A percentile compares a stretch with the other conserved stretches of the same genome.
These are phyloP conservation scores for Panurus biarmicus DNA, from an alignment of 2,113 vertebrate genomes.

Conservation along the genomic window DNA sequence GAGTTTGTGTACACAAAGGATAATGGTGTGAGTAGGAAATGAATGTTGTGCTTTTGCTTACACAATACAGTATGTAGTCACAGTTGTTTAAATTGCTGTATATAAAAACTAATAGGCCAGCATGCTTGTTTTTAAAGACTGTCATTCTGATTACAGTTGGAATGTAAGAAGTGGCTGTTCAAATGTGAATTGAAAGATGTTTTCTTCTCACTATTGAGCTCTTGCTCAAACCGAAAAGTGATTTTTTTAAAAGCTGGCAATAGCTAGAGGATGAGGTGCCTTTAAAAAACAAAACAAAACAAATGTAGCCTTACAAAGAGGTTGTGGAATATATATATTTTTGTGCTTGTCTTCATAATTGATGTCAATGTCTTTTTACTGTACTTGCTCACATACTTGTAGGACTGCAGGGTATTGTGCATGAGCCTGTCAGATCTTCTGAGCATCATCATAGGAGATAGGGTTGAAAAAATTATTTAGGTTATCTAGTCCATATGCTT, in stretches of 20 bases:
- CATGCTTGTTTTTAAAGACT: conserved; percentile 79
- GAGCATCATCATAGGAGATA: conserved; percentile 34
- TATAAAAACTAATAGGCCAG: conserved; percentile 70
- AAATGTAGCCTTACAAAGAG: conserved; percentile 75
- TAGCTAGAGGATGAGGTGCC: conserved; percentile 78
- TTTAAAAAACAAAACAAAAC: conserved; percentile 64
- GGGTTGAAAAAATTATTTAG: neutral
- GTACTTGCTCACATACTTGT: conserved; percentile 61
- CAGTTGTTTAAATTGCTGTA: conserved; percentile 76
- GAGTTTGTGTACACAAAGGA: conserved; percentile 65
- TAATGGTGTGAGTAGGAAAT: conserved; percentile 65
- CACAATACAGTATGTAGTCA: conserved; percentile 70
- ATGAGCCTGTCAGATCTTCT: conserved; percentile 60
- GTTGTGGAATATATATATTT: conserved; percentile 62
- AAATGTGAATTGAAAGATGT: conserved; percentile 75
- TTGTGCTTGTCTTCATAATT: conserved; percentile 69
- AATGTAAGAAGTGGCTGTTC: conserved; percentile 77
- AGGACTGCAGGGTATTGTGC: conserved; percentile 68
- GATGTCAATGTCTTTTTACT: conserved; percentile 68
- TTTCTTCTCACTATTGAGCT: conserved; percentile 65
- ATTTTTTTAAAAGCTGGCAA: conserved; percentile 61
- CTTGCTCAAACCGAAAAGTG: conserved; percentile 60
- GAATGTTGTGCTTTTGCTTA: conserved; percentile 75
- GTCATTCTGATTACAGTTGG: conserved; percentile 76
- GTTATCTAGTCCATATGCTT: conserved; percentile 37